Evolutionary conservation across 92 coral and sea anemone species (phyloP).

Genomic region (Scolanthus callimorphus): DNA sequence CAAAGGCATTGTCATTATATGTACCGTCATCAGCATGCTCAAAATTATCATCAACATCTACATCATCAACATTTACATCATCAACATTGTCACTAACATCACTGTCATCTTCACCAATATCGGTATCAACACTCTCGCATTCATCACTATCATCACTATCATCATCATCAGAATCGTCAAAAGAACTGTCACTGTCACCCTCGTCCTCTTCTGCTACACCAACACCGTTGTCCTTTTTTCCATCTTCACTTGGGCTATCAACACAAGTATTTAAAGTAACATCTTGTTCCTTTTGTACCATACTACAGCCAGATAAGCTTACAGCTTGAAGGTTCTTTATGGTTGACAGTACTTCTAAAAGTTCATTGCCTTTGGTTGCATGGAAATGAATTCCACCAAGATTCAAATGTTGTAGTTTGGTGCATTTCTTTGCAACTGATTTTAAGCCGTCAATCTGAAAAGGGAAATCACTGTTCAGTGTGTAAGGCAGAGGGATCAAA

Average conservation of each 20-base stretch:
- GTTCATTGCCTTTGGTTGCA: constrained; percentile 12
- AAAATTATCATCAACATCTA: neutral
- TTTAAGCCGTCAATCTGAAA: constrained; percentile 23
- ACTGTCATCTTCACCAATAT: neutral
- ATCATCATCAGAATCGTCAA: neutral
- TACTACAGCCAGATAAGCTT: constrained; percentile 31
- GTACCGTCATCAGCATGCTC: neutral
- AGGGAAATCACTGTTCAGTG: neutral
- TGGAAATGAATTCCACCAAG: constrained; percentile 28
- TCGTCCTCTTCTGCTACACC: no score
- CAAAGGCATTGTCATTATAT: neutral
- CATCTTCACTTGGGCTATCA: neutral
- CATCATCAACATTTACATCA: neutral
- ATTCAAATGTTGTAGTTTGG: constrained; percentile 14
- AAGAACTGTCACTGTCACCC: neutral
- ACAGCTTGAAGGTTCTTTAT: constrained; percentile 14
- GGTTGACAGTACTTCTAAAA: constrained; percentile 11
- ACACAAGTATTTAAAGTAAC: neutral
- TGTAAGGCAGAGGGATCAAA: no score
- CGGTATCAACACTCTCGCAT: neutral
- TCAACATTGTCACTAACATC: neutral
- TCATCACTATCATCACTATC: neutral
- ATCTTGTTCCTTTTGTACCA: neutral
- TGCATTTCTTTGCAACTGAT: constrained; percentile 19
- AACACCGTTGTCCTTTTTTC: no score